Percentiles rank a stretch among this genome's conserved stretches.
These are phyloP conservation scores for Philonicus albiceps DNA, from an alignment of 2,888 invertebrate genomes.

Conservation along the genomic window DNA sequence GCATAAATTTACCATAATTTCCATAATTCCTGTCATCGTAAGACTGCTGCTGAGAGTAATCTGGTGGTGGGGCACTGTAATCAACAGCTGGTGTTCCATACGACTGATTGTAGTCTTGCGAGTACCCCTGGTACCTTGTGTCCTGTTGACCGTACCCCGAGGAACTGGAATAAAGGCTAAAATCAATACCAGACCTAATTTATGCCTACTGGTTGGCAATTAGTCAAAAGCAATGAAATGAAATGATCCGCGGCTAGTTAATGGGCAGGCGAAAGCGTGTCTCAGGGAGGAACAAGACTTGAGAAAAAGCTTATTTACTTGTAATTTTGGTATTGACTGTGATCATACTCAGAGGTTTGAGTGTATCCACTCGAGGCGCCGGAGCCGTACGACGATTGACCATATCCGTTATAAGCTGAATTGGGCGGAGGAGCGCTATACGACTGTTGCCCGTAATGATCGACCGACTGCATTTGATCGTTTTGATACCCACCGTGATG, in stretches of 20 bases:
- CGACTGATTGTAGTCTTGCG: constrained; percentile 62
- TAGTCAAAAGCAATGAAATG: constrained; percentile 24
- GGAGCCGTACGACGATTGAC: constrained; percentile 58
- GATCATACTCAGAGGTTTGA: constrained; percentile 60
- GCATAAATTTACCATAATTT: constrained; percentile 59
- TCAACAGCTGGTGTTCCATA: constrained; percentile 62
- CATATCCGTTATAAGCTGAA: constrained; percentile 60
- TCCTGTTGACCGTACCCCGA: constrained; percentile 60
- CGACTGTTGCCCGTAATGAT: constrained; percentile 62
- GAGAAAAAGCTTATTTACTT: constrained; percentile 52
- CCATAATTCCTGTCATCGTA: constrained; percentile 63
- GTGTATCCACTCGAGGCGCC: constrained; percentile 58
- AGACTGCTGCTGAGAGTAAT: constrained; percentile 59
- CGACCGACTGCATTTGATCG: constrained; percentile 60
- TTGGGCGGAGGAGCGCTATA: constrained; percentile 56
- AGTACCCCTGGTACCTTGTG: constrained; percentile 60
- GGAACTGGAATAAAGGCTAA: not conserved
- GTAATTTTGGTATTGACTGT: constrained; percentile 62
- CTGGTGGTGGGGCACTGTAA: constrained; percentile 60
- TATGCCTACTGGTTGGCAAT: not conserved
- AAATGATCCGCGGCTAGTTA: not conserved
- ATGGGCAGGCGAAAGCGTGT: not conserved
- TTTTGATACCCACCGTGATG: constrained; percentile 59
- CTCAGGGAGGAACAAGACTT: constrained; percentile 1
- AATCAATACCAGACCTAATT: not conserved